phyloP scores from a whole-genome alignment of 2,888 invertebrate species.

The Temnothorax ravouxi region DNA sequence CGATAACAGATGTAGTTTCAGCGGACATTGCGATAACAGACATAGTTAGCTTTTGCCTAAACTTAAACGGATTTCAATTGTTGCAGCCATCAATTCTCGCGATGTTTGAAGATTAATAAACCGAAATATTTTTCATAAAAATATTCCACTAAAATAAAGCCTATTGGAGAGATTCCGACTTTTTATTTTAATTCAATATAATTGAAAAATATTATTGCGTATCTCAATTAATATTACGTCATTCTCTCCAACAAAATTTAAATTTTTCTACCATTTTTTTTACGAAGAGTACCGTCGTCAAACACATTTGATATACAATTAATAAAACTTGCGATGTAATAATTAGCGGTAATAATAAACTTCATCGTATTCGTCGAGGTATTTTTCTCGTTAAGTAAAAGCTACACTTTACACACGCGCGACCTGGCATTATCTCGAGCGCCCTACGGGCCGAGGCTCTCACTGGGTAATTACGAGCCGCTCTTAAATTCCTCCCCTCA shows the following conservation, averaged over 20 bases:
- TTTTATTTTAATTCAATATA: not conserved
- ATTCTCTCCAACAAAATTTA: too few species aligned
- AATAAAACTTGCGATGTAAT: not conserved
- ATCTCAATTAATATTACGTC: not conserved
- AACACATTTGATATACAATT: not conserved
- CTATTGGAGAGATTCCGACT: not conserved
- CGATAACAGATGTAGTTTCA: not conserved
- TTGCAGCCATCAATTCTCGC: not conserved
- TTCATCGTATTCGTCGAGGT: not conserved
- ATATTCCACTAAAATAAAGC: not conserved
- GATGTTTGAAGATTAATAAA: not conserved
- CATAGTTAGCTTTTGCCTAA: too few species aligned
- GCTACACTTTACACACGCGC: not conserved
- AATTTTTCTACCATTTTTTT: not conserved
- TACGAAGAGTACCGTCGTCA: not conserved
- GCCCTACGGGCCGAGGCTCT: slow-evolving; percentile 6
- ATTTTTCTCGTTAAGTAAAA: slow-evolving; percentile 8
- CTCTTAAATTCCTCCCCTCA: slow-evolving; percentile 78
- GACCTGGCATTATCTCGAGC: slow-evolving; percentile 28
- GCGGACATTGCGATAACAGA: not conserved
- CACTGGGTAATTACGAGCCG: slow-evolving; percentile 24
- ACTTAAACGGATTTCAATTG: slow-evolving; percentile 6
- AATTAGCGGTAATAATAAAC: slow-evolving; percentile 3
- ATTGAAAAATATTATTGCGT: not conserved
- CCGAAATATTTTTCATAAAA: not conserved